Evolutionary conservation across 2,888 invertebrate species (phyloP).

Genomic region (Nymphalis c-album): DNA sequence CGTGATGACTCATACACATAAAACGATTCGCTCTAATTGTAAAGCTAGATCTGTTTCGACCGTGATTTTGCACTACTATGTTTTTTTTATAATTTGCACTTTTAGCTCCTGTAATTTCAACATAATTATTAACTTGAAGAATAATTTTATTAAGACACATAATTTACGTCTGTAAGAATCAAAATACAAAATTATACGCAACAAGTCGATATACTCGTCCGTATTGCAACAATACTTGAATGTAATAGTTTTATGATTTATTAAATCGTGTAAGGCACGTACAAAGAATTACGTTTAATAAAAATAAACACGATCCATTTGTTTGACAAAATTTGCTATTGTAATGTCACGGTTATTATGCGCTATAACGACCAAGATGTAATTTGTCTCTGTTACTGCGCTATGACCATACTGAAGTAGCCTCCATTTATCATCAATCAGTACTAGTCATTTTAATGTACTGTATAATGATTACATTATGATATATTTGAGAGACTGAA

Average conservation of each 20-base stretch:
- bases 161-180: neutral
- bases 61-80: slow-evolving; percentile 32
- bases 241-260: neutral
- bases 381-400: slow-evolving; percentile 17
- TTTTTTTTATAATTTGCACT: slow-evolving; percentile 12
- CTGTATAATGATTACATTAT: neutral
- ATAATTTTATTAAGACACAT: slow-evolving; percentile 2
- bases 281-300: neutral
- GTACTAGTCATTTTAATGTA: neutral
- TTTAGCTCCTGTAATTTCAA: slow-evolving; percentile 34
- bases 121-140: neutral
- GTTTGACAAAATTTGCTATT: slow-evolving; percentile 15
- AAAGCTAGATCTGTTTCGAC: slow-evolving; percentile 51
- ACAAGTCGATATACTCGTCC: neutral
- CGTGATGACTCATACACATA: slow-evolving; percentile 54
- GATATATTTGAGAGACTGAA: neutral
- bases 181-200: neutral
- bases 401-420: neutral
- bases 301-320: slow-evolving; percentile 15
- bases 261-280: slow-evolving; percentile 2
- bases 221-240: slow-evolving; percentile 3
- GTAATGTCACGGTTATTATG: slow-evolving; percentile 19
- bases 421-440: neutral
- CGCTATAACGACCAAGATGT: neutral
- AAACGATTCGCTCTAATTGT: slow-evolving; percentile 62